phyloP scores from a whole-genome alignment of 2,113 vertebrate species.

The Pyrgilauda ruficollis region DNA sequence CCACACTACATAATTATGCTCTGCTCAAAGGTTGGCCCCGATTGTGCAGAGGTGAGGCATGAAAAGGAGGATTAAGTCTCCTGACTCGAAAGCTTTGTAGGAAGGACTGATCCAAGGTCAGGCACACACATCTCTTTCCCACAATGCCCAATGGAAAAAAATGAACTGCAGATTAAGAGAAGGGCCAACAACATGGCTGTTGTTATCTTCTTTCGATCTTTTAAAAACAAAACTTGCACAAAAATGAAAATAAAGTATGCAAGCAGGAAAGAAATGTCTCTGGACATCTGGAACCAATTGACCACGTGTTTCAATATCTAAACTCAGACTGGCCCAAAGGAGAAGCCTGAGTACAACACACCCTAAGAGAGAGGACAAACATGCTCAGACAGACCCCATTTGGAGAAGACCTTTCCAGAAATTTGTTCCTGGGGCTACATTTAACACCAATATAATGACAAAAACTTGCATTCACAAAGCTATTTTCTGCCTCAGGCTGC shows the following conservation, averaged over 20 bases:
- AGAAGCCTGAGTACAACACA: background rate
- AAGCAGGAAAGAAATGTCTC: background rate
- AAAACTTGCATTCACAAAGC: background rate
- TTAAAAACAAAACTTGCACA: background rate
- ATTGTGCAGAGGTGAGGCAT: constrained; percentile 54
- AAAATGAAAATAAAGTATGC: background rate
- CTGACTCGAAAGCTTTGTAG: constrained; percentile 35
- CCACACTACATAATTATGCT: background rate
- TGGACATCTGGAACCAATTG: background rate
- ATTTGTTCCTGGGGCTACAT: background rate
- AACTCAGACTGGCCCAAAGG: background rate
- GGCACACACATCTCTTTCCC: constrained; percentile 2
- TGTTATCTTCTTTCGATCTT: background rate
- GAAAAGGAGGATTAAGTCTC: constrained; percentile 60
- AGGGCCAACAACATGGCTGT: background rate
- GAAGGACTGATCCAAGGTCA: constrained; percentile 56
- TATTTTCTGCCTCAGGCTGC: background rate
- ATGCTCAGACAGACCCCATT: background rate
- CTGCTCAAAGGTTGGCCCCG: constrained; percentile 29
- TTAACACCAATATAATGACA: background rate
- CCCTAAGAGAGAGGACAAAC: background rate
- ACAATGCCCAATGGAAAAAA: constrained; percentile 4
- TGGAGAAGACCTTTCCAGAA: background rate
- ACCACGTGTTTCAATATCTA: background rate
- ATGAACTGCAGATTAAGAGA: background rate